A percentile compares a stretch with the other conserved stretches of the same genome.
Evolutionary conservation across 2,797 vertebrate genomes (phyloP).

Genomic region (Scyliorhinus canicula): DNA sequence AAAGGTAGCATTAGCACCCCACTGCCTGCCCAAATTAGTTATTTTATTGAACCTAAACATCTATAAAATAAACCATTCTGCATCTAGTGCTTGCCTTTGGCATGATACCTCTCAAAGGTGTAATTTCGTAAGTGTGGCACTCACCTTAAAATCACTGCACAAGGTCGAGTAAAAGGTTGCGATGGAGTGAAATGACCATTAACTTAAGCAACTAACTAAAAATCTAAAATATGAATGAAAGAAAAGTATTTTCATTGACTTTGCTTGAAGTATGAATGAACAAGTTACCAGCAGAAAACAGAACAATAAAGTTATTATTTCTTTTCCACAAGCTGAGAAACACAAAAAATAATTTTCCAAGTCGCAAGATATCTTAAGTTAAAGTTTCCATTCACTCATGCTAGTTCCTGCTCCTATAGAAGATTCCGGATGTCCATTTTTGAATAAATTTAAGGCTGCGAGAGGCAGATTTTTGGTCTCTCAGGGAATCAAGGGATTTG

Average conservation of each 20-base stretch:
- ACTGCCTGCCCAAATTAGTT: not conserved
- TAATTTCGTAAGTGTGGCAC: not conserved
- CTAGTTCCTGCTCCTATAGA: not conserved
- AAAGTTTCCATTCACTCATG: not conserved
- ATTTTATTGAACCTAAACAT: not conserved
- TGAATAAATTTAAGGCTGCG: too few species aligned
- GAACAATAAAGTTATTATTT: not conserved
- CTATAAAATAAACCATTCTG: not conserved
- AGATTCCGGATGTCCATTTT: too few species aligned
- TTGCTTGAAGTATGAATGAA: not conserved
- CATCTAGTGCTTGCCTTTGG: not conserved
- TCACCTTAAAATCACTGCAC: not conserved
- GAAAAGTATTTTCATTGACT: not conserved
- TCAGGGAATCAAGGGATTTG: too few species aligned
- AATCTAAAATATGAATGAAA: not conserved
- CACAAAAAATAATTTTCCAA: not conserved
- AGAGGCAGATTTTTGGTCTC: too few species aligned
- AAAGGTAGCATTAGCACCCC: not conserved
- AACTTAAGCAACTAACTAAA: not conserved
- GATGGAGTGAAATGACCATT: not conserved
- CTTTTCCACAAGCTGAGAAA: not conserved
- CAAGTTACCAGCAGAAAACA: not conserved
- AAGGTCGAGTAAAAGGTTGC: not conserved
- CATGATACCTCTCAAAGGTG: not conserved
- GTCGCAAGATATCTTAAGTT: not conserved